Base-by-base conservation (phyloP, 1,140 invertebrate genomes). In the Polyergus mexicanus region DNA sequence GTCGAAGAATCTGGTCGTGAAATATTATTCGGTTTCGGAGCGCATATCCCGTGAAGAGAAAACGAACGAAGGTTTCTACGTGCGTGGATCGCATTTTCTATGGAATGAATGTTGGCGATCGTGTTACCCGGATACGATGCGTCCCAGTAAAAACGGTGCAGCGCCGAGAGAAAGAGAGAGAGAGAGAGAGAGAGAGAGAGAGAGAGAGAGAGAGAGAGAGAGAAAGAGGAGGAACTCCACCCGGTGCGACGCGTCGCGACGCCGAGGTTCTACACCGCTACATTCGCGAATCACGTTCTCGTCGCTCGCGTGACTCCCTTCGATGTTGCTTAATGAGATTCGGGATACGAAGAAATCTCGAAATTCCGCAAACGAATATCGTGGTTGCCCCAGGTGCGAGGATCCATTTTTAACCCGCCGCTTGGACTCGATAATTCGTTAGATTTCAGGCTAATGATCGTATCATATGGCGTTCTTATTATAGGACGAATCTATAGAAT, bases 321-420 rank as follows among this genome's bases (percentile, higher is more conserved):
- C 78, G 78, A 83, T 83, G 68, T 83, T 47, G 78, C 78, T 44
- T 83, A 83, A 83, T 83, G 78, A 83, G 78, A 83, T 83, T 83
- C 78, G 68, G 78, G 68, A 47, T 66, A 54, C 47, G 78, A 74
- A 74, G 68, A 83, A 83, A 83, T 83, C 78, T 83, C 54, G 68
- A 38, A 83, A 60, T 74, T 72, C 41, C 78, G 78, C 44, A 44
- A 38, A 47, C 69, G 69, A 35, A 54, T 28, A 28, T 51, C 16
- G n/a, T 1, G 1, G 7, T 35, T 80, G 32, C 54, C 68, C 66
- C 68, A 83, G 54, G 78, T 83, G 78, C 68, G 68, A 83, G 78
- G 38, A 74, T 83, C 56, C 78, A 83, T 83, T 83, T 83, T 83
- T 83, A 83, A 83, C 68, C 68, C 19, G 68, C 38, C 11, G 56